A percentile compares a stretch with the other conserved stretches of the same genome.
Conservation (phyloP, 2,888 invertebrate genomes). For the Ariolimax columbianus region DNA sequence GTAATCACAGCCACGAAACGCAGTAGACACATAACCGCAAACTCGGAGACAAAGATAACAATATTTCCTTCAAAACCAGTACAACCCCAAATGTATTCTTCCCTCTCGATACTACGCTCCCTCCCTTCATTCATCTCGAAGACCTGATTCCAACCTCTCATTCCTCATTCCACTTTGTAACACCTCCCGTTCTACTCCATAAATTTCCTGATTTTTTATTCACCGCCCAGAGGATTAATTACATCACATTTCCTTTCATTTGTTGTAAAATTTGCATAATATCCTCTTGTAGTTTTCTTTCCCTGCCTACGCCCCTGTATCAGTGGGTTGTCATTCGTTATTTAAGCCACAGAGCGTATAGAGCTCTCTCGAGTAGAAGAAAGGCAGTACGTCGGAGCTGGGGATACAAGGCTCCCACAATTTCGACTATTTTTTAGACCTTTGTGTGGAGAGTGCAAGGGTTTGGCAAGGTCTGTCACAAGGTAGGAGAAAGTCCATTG, state of each 20-base stretch:
- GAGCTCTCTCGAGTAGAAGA: neutral
- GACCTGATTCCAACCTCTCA: neutral
- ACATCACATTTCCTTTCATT: conserved; percentile 28
- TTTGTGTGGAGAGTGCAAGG: neutral
- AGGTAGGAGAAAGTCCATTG: neutral
- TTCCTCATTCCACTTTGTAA: neutral
- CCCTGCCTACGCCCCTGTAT: neutral
- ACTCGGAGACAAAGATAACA: neutral
- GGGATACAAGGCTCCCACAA: neutral
- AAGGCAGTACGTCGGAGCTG: neutral
- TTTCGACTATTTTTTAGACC: neutral
- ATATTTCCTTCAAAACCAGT: neutral
- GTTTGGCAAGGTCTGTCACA: neutral
- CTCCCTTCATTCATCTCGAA: neutral
- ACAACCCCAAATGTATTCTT: neutral
- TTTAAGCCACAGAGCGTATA: conserved; percentile 11
- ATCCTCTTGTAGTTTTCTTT: neutral
- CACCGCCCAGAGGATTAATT: conserved; percentile 11
- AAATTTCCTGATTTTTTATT: neutral
- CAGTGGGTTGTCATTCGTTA: neutral
- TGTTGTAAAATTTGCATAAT: conserved; percentile 30
- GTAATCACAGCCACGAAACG: neutral
- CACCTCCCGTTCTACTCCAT: neutral
- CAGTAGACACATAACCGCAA: neutral
- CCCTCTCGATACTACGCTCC: neutral